A percentile compares a stretch with the other conserved stretches of the same genome.
These are phyloP conservation scores for Acrocera orbiculus DNA, from an alignment of 2,888 invertebrate species.

Conservation along the genomic window DNA sequence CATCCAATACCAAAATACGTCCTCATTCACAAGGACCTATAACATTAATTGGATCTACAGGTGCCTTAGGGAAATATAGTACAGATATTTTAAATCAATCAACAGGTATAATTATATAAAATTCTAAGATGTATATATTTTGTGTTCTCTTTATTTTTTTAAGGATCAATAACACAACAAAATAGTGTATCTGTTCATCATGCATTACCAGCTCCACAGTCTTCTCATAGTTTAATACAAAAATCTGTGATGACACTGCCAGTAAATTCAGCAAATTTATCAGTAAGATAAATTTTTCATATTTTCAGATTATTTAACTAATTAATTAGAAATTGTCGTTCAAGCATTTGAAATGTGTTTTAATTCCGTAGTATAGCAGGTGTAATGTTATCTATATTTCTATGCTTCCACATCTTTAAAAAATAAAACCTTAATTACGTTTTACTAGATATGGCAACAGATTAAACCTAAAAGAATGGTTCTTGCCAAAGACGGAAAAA, in stretches of 20 bases:
- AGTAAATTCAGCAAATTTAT: conserved; percentile 17
- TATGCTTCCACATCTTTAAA: too few relatives aligned
- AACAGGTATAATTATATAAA: conserved; percentile 16
- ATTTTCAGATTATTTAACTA: too few relatives aligned
- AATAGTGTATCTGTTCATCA: conserved; percentile 31
- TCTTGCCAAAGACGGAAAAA: too few relatives aligned
- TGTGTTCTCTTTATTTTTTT: background rate
- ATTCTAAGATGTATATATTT: background rate
- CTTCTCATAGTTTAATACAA: conserved; percentile 22
- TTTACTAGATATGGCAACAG: too few relatives aligned
- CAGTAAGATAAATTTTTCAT: too few relatives aligned
- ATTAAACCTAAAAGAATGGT: too few relatives aligned
- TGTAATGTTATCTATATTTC: too few relatives aligned
- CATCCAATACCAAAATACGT: conserved; percentile 35
- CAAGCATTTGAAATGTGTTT: too few relatives aligned
- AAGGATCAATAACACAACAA: conserved; percentile 26
- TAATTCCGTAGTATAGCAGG: too few relatives aligned
- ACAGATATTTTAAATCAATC: conserved; percentile 31
- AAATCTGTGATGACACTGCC: conserved; percentile 31
- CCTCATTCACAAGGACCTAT: conserved; percentile 38
- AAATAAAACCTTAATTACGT: too few relatives aligned
- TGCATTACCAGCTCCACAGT: conserved; percentile 27
- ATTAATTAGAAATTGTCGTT: too few relatives aligned
- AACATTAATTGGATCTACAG: conserved; percentile 26
- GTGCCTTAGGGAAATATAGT: conserved; percentile 28